phyloP scores from a whole-genome alignment of 1,140 invertebrate species.

The Ips nitidus region DNA sequence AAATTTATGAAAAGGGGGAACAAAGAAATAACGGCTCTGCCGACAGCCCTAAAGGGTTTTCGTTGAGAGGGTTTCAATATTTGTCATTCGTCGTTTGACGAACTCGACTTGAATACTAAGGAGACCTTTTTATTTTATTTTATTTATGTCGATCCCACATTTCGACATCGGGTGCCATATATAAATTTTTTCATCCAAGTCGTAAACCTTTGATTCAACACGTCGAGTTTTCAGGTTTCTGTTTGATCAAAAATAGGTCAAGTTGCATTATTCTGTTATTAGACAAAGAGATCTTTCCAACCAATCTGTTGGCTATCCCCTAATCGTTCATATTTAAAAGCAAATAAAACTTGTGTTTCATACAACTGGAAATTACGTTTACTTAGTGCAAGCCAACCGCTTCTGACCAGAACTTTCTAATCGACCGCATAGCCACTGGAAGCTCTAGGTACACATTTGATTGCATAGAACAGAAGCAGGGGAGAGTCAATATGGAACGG shows the following conservation, averaged over 20 bases:
- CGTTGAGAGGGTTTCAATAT: conserved; percentile 11
- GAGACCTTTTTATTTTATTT: conserved; percentile 11
- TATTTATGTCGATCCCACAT: conserved; percentile 6
- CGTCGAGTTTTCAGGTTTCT: no score
- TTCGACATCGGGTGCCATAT: neutral
- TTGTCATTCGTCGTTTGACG: conserved; percentile 15
- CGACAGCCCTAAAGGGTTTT: conserved; percentile 11
- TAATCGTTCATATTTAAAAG: no score
- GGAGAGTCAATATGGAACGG: conserved; percentile 17
- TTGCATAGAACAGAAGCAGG: conserved; percentile 13
- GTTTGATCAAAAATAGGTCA: no score
- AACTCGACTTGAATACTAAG: conserved; percentile 9
- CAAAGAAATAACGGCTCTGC: neutral
- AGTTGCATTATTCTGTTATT: no score
- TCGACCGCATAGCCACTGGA: neutral
- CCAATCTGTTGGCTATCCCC: no score
- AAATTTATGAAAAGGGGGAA: neutral
- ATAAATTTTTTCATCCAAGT: no score
- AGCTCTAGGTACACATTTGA: conserved; percentile 23
- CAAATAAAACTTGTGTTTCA: no score
- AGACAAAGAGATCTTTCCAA: no score
- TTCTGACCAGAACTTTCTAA: conserved; percentile 5
- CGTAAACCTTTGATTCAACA: no score
- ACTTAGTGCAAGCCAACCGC: neutral
- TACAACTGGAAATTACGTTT: neutral